Conservation (phyloP, 2,888 invertebrate species). For the Polydesmus complanatus region DNA sequence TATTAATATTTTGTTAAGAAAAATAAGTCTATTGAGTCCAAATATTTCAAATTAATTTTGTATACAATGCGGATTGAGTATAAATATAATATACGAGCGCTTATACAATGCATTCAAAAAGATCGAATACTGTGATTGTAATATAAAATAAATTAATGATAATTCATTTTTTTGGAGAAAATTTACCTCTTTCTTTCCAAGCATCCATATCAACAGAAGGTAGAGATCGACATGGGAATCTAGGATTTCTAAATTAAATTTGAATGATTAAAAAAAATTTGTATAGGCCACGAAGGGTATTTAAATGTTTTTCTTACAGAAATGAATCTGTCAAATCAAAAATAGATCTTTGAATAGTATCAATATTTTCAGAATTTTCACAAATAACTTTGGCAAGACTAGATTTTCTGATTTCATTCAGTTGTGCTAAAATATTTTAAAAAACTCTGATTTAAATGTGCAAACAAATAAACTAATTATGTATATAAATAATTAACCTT, state of each 20-base stretch:
- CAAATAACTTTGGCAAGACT: slow-evolving; percentile 75
- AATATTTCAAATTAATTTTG: too few species aligned
- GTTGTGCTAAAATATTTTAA: slow-evolving; percentile 40
- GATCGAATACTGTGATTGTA: too few species aligned
- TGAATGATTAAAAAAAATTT: neutral
- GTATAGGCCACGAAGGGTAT: neutral
- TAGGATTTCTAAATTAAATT: slow-evolving; percentile 50
- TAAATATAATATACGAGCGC: too few species aligned
- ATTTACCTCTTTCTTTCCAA: slow-evolving; percentile 50
- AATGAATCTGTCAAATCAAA: slow-evolving; percentile 84
- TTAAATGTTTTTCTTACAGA: slow-evolving; percentile 39
- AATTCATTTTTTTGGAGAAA: neutral
- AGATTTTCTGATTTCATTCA: slow-evolving; percentile 65
- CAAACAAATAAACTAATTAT: too few species aligned
- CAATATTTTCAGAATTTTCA: slow-evolving; percentile 71
- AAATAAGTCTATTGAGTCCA: neutral
- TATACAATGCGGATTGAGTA: too few species aligned
- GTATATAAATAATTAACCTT: slow-evolving; percentile 34
- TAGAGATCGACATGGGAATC: slow-evolving; percentile 66
- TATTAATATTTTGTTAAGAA: neutral
- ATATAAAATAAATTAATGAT: neutral
- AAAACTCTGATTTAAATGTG: too few species aligned
- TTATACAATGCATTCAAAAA: too few species aligned
- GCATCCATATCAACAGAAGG: slow-evolving; percentile 65
- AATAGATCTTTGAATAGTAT: slow-evolving; percentile 73